phyloP scores from a whole-genome alignment of 2,888 invertebrate species.

The Meiosimyza platycephala region DNA sequence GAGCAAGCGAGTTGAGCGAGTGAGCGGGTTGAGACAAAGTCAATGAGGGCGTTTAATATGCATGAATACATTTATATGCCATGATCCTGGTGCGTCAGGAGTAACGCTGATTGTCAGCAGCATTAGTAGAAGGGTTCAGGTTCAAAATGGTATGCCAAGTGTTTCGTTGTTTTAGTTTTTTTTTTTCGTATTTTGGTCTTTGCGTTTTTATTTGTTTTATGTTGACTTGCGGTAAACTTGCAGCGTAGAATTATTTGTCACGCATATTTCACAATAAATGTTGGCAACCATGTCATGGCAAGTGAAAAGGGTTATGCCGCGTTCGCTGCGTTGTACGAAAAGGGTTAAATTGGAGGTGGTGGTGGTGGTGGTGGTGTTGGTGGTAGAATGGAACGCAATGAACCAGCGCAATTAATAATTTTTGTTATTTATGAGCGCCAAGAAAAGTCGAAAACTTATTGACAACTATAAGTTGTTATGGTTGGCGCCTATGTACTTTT shows the following conservation, averaged over 20 bases:
- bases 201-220: background rate
- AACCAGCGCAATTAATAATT: constrained; percentile 21
- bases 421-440: constrained; percentile 21
- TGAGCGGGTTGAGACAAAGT: constrained; percentile 3
- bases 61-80: constrained; percentile 26
- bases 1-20: background rate
- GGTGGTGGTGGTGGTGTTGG: background rate
- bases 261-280: constrained; percentile 32
- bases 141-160: constrained; percentile 12
- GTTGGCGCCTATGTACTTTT: background rate
- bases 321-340: no score
- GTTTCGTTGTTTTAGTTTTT: constrained; percentile 1
- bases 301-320: no score
- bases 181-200: background rate
- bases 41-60: constrained; percentile 36
- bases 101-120: no score
- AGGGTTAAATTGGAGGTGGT: background rate
- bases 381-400: background rate
- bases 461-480: constrained; percentile 4
- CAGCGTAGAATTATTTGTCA: constrained; percentile 29
- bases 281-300: background rate
- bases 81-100: constrained; percentile 15
- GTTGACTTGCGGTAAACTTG: background rate
- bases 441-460: constrained; percentile 18
- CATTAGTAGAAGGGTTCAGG: constrained; percentile 21